Evolutionary conservation across 2,113 vertebrate species (phyloP), one percentile per base, ranked within the genome.

Genomic region (Ascaphus truei): DNA sequence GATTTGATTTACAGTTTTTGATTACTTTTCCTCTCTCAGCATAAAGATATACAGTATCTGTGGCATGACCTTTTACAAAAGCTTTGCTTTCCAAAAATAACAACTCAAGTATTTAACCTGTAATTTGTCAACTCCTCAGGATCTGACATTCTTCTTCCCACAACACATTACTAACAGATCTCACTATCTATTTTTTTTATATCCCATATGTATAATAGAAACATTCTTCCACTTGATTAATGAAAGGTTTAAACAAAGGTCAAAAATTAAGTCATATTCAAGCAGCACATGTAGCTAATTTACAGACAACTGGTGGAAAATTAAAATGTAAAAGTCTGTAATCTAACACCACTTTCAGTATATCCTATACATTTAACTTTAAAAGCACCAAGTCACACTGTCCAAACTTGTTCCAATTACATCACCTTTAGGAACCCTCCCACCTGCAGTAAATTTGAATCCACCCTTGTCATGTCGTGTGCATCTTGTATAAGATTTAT

Each of bases 221-320:
- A 51, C 1, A 1, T 68, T 80, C 79, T 58, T 1, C 45, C 39
- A 22, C 12, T 15, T 69, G 69, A 79, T 77, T 80, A 83, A 84
- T 75, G 68, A 80, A 39, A 73, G 81, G 80, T 87, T 87, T 79
- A 83, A 16, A 39, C 48, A 74, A 84, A 86, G 78, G 75, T 83
- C 80, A 80, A 50, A 9, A 45, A 58, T 77, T 80, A 73, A 81
- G 72, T 55, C 51, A 67, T 80, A 75, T 57, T 33, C 80, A 51
- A 73, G 62, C 27, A 68, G 60, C 27, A 74, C 58, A 84, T 33
- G 77, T 74, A n/a, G n/a, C n/a, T n/a, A n/a, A n/a, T n/a, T n/a
- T n/a, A n/a, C n/a, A n/a, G n/a, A n/a, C n/a, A n/a, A n/a, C n/a
- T n/a, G n/a, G n/a, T n/a, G n/a, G n/a, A n/a, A n/a, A n/a, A n/a